Evolutionary conservation across 2,888 invertebrate genomes (phyloP).

Genomic region (Drosophila emarginata): DNA sequence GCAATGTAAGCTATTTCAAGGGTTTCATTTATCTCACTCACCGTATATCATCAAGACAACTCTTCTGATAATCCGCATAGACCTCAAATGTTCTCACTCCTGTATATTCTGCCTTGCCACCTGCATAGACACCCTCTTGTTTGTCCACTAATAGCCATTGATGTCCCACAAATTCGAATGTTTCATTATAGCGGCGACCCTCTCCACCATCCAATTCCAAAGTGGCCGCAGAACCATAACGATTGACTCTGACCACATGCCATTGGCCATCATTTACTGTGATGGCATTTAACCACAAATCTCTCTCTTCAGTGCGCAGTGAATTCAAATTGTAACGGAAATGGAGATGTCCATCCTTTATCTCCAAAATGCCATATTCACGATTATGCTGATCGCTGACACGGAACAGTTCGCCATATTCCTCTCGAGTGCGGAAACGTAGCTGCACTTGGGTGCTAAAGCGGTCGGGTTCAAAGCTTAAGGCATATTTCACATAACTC

Average conservation of each 20-base stretch:
- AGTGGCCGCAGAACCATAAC: slow-evolving; percentile 96
- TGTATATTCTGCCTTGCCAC: slow-evolving; percentile 97
- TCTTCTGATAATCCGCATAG: slow-evolving; percentile 96
- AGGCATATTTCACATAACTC: slow-evolving; percentile 97
- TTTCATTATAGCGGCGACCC: slow-evolving; percentile 95
- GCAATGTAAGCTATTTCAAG: too few species aligned
- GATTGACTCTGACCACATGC: slow-evolving; percentile 95
- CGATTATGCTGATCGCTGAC: slow-evolving; percentile 97
- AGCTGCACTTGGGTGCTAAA: slow-evolving; percentile 96
- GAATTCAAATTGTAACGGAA: slow-evolving; percentile 97
- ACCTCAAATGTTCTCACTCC: slow-evolving; percentile 97
- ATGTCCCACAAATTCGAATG: slow-evolving; percentile 94
- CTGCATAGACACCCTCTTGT: slow-evolving; percentile 97
- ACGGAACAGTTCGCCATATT: slow-evolving; percentile 95
- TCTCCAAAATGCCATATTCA: slow-evolving; percentile 95
- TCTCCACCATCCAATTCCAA: slow-evolving; percentile 97
- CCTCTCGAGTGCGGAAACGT: slow-evolving; percentile 95
- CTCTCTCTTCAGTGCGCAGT: slow-evolving; percentile 93
- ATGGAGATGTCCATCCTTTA: slow-evolving; percentile 93
- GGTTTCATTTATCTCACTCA: slow-evolving; percentile 44
- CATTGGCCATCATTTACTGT: slow-evolving; percentile 97
- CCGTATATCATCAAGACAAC: slow-evolving; percentile 87
- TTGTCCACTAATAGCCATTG: slow-evolving; percentile 96
- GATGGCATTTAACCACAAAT: slow-evolving; percentile 94
- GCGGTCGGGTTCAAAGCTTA: slow-evolving; percentile 96